These are phyloP conservation scores for Myzus persicae DNA, from an alignment of 1,140 invertebrate species.

Conservation along the genomic window DNA sequence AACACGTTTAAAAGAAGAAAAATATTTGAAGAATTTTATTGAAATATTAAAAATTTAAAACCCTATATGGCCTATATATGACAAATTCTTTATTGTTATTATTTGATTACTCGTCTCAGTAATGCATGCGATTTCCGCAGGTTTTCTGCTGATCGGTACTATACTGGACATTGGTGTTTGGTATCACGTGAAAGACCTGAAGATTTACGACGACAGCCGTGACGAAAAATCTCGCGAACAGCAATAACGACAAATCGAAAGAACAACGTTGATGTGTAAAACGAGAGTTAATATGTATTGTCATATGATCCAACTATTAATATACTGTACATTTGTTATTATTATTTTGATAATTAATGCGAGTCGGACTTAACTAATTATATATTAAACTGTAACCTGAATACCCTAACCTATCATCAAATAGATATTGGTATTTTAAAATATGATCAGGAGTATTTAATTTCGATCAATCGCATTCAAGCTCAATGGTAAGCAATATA, in stretches of 20 bases:
- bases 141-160: slow-evolving; percentile 72
- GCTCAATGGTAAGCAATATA: too few relatives aligned
- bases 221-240: background rate
- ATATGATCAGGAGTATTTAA: too few relatives aligned
- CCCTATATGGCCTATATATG: too few relatives aligned
- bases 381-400: too few relatives aligned
- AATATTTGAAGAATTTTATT: too few relatives aligned
- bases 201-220: slow-evolving; percentile 74
- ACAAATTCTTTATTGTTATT: background rate
- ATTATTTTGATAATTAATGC: background rate
- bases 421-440: too few relatives aligned
- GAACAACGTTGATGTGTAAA: background rate
- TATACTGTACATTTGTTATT: background rate
- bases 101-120: background rate
- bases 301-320: background rate
- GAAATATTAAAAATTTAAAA: too few relatives aligned
- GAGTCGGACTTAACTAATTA: background rate
- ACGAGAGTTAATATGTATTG: background rate
- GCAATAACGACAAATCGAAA: background rate
- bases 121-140: slow-evolving; percentile 61
- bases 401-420: too few relatives aligned
- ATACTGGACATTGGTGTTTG: slow-evolving; percentile 74
- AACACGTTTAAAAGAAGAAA: too few relatives aligned
- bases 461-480: too few relatives aligned
- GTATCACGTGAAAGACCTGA: slow-evolving; percentile 74